A percentile compares a stretch with the other conserved stretches of the same genome.
Conservation (phyloP, 2,888 invertebrate species). For the Horisme vitalbata region DNA sequence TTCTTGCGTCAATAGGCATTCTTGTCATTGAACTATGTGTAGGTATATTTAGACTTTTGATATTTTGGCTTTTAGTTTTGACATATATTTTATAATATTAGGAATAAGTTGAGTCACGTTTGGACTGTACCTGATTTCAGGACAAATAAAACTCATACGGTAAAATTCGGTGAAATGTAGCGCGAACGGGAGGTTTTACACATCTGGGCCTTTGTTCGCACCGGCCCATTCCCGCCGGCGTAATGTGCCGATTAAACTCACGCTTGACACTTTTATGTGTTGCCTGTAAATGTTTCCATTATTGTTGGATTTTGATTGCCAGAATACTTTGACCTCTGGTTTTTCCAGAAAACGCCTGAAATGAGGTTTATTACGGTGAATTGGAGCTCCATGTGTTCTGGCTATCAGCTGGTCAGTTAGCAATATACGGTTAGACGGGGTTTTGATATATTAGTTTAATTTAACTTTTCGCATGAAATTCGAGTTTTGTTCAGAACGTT, state of each 20-base stretch:
- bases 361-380: background rate
- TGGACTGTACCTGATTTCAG: background rate
- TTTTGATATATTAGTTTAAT: background rate
- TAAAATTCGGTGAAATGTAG: conserved; percentile 9
- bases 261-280: conserved; percentile 27
- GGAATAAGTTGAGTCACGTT: background rate
- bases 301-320: conserved; percentile 10
- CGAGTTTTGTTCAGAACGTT: background rate
- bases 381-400: background rate
- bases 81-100: background rate
- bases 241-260: conserved; percentile 24
- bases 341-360: background rate
- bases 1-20: no score
- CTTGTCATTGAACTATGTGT: no score
- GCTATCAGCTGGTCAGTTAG: background rate
- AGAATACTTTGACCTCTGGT: conserved; percentile 7
- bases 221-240: conserved; percentile 4
- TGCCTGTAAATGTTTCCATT: conserved; percentile 15
- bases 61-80: no score
- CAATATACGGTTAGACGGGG: no score
- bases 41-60: no score
- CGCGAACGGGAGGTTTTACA: conserved; percentile 14
- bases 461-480: background rate
- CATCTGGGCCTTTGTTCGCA: conserved; percentile 17
- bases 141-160: background rate